Evolutionary conservation across 2,888 invertebrate species (phyloP), one percentile per base, ranked within the genome.

Genomic region (Pammene aurita): DNA sequence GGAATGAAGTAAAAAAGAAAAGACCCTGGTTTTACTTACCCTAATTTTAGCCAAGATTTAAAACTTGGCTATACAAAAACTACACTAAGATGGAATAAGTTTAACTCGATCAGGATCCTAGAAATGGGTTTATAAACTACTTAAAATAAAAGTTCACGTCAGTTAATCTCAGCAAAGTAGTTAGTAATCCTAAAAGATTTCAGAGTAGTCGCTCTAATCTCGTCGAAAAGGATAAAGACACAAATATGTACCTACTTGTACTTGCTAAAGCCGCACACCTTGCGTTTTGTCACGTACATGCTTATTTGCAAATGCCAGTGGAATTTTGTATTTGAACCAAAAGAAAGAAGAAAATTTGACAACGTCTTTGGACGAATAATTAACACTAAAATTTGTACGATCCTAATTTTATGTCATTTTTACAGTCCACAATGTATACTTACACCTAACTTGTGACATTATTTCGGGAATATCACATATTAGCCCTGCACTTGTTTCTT

Each of bases 381-480:
- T 62, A 52, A 52, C 18, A 38, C 62, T 62, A 62, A 52, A 5
- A 61, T 54, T 67, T 46, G 60, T 55, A 67, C 55, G 48, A 41
- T 62, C 48, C 16, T 61, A 48, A 50, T 38, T 44, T 63, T 63
- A 44, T 44, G 14, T 42, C 26, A 44, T 54, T 63, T 52, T 41
- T 41, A 54, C 52, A 66, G 11, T 48, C 34, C 14, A 58, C 26
- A n/a, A 52, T 58, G 26, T 26, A 48, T 58, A 14, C 26, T 18
- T 44, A 66, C 42, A 50, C 26, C 57, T 50, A 65, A 54, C 38
- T 66, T 61, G 67, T 68, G 66, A 71, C 60, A 67, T 44, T 55
- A 54, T 18, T 56, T 67, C 44, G 41, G 46, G 56, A 46, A 67
- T 73, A 73, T 73, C 72, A 73, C 71, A 73, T 56, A 61, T 60